phyloP scores from a whole-genome alignment of 2,888 invertebrate genomes.

The Andrena praecox region DNA sequence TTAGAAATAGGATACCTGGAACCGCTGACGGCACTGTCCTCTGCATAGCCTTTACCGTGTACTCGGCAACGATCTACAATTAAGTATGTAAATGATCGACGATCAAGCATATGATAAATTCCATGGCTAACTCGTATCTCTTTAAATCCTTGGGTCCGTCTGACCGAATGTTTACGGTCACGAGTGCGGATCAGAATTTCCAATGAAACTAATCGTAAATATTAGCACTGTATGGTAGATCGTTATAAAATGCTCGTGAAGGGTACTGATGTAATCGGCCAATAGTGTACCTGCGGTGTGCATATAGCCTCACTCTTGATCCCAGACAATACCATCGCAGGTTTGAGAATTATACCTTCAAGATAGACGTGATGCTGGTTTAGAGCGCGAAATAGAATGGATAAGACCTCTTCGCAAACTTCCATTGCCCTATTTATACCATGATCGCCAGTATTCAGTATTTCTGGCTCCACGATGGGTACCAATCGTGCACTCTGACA shows the following conservation, averaged over 20 bases:
- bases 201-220: too few relatives aligned
- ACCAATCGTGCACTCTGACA: constrained; percentile 88
- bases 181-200: too few relatives aligned
- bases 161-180: too few relatives aligned
- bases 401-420: constrained; percentile 82
- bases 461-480: constrained; percentile 90
- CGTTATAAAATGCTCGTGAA: too few relatives aligned
- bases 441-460: constrained; percentile 87
- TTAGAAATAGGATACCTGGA: constrained; percentile 97
- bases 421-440: constrained; percentile 87
- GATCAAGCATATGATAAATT: background rate
- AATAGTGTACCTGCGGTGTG: constrained; percentile 63
- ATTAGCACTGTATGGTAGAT: too few relatives aligned
- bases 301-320: constrained; percentile 62
- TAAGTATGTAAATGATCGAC: constrained; percentile 7
- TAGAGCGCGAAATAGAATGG: constrained; percentile 87
- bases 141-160: too few relatives aligned
- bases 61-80: constrained; percentile 91
- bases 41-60: constrained; percentile 95
- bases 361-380: constrained; percentile 98
- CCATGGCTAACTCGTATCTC: too few relatives aligned
- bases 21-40: constrained; percentile 98
- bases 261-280: background rate
- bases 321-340: constrained; percentile 98
- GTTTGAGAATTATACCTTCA: constrained; percentile 98